These are phyloP conservation scores for Dendrocincla tyrannina DNA, from an alignment of 2,797 vertebrate species.

Conservation along the genomic window DNA sequence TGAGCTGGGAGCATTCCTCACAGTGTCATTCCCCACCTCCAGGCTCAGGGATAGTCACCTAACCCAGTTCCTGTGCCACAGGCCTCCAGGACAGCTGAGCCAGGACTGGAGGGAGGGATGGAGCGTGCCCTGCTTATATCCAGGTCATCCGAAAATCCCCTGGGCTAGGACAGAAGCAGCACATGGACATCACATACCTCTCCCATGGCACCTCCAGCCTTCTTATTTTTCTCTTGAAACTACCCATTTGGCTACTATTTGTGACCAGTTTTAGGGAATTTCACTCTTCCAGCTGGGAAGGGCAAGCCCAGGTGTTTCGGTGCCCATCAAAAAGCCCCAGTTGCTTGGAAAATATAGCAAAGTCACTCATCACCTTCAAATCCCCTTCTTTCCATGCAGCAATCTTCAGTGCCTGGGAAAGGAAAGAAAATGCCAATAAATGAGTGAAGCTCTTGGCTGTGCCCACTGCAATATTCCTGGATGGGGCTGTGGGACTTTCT, in stretches of 20 bases:
- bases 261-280: not conserved
- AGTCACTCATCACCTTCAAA: not conserved
- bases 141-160: conserved; percentile 23
- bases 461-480: not conserved
- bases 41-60: not conserved
- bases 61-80: rapidly evolving
- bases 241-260: not conserved
- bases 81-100: not conserved
- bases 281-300: not conserved
- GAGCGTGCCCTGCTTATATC: not conserved
- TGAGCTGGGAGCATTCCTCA: not conserved
- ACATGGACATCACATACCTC: not conserved
- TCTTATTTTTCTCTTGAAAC: not conserved
- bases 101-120: not conserved
- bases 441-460: not conserved
- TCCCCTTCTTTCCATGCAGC: not conserved
- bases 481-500: not conserved
- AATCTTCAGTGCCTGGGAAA: not conserved
- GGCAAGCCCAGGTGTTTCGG: not conserved
- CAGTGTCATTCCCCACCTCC: rapidly evolving
- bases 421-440: not conserved
- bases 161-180: not conserved
- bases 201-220: not conserved
- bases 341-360: not conserved
- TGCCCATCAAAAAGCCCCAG: not conserved